A percentile compares a stretch with the other conserved stretches of the same genome.
phyloP scores from a whole-genome alignment of 2,113 vertebrate species.

The Pipa parva region DNA sequence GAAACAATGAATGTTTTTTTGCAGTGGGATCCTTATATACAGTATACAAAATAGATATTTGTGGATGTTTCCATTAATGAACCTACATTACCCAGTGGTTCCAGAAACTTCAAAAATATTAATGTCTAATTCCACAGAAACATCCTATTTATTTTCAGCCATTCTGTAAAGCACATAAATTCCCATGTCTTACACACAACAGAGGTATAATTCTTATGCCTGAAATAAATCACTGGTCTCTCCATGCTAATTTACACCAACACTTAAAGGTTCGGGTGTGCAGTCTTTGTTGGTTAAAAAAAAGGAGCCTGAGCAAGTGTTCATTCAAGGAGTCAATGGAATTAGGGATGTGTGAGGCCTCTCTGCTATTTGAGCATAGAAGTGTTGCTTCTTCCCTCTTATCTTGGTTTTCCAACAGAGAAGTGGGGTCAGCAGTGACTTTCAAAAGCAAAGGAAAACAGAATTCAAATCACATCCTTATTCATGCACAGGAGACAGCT shows the following conservation, averaged over 20 bases:
- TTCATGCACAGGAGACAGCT: neutral
- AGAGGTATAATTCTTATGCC: neutral
- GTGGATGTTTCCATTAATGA: too few species aligned
- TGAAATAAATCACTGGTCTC: neutral
- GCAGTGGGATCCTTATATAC: too few species aligned
- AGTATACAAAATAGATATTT: too few species aligned
- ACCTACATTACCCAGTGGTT: too few species aligned
- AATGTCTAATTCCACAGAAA: too few species aligned
- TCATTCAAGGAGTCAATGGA: neutral
- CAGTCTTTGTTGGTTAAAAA: neutral
- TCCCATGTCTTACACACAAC: neutral
- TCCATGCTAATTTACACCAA: neutral
- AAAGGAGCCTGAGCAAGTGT: neutral
- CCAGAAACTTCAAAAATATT: too few species aligned
- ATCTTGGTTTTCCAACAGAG: neutral
- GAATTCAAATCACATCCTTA: neutral
- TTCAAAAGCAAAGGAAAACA: neutral
- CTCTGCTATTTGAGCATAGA: neutral
- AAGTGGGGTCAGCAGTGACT: neutral
- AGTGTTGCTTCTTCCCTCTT: neutral
- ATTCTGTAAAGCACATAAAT: too few species aligned
- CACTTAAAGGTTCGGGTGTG: neutral
- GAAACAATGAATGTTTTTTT: too few species aligned
- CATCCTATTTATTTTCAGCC: too few species aligned
- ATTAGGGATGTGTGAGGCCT: neutral